phyloP scores from a whole-genome alignment of 2,797 vertebrate species.

The Pipistrellus pipistrellus region DNA sequence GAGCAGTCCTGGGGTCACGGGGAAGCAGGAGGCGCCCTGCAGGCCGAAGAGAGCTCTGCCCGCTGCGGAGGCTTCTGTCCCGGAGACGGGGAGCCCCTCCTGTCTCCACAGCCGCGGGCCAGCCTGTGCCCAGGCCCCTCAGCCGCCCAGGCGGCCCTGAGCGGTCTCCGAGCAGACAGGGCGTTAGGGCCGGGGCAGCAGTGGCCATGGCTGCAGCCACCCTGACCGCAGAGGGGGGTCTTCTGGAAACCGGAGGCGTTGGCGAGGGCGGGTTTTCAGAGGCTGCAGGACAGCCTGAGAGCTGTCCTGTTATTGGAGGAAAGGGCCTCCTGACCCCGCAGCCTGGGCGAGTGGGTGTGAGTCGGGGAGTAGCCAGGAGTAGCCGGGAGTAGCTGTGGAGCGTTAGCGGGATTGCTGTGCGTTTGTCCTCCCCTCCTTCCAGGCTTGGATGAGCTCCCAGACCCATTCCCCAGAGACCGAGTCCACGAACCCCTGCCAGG shows the following conservation, averaged over 20 bases:
- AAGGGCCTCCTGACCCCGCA: too few species aligned
- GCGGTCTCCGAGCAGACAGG: neutral
- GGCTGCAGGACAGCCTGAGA: neutral
- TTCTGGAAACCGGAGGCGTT: slow-evolving; percentile 11
- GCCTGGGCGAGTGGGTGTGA: too few species aligned
- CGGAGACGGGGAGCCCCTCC: neutral
- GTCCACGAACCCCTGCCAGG: slow-evolving; percentile 48
- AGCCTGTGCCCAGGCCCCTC: neutral
- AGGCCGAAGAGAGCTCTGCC: too few species aligned
- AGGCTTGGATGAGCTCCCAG: neutral
- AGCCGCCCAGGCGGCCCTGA: neutral
- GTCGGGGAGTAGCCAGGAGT: too few species aligned
- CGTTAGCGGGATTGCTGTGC: neutral
- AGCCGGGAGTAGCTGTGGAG: too few species aligned
- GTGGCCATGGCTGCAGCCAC: neutral
- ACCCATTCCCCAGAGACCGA: slow-evolving; percentile 2
- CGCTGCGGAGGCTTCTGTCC: neutral
- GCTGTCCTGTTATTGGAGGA: neutral
- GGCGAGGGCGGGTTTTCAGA: neutral
- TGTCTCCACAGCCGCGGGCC: neutral
- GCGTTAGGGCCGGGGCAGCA: neutral
- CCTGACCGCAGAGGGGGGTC: neutral
- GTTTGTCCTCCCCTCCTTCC: neutral
- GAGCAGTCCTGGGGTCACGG: neutral
- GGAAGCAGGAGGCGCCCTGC: too few species aligned